Conservation (phyloP, 2,888 invertebrate species). For the Ichneumoninae sp. region DNA sequence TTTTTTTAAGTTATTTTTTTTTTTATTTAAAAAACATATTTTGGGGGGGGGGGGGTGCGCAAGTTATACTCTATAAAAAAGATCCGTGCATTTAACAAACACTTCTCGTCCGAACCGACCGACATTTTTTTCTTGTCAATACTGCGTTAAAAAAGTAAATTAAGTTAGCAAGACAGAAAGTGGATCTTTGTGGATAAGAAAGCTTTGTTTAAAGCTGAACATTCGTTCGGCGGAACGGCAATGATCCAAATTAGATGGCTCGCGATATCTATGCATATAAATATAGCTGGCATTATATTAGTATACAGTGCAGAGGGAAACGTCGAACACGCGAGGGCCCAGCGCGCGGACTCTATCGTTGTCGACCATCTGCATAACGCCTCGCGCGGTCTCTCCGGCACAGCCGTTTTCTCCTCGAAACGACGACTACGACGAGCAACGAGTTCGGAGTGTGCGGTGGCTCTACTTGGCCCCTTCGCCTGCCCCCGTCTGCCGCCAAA, state of each 20-base stretch:
- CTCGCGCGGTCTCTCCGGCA: slow-evolving; percentile 58
- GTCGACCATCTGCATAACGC: slow-evolving; percentile 68
- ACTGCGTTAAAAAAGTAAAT: too few relatives aligned
- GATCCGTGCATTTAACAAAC: too few relatives aligned
- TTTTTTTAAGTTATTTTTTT: too few relatives aligned
- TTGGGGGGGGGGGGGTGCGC: too few relatives aligned
- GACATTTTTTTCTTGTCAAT: too few relatives aligned
- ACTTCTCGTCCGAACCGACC: too few relatives aligned
- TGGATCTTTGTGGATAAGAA: background rate
- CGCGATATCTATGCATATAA: slow-evolving; percentile 14
- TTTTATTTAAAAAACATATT: too few relatives aligned
- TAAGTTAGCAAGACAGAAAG: background rate
- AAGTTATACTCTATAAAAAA: too few relatives aligned
- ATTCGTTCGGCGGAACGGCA: background rate
- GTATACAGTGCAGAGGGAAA: slow-evolving; percentile 42
- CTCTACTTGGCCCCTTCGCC: slow-evolving; percentile 58
- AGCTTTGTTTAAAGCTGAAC: background rate
- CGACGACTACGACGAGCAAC: slow-evolving; percentile 40
- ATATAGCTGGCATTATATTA: slow-evolving; percentile 16
- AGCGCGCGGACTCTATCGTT: slow-evolving; percentile 60
- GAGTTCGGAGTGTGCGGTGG: slow-evolving; percentile 23
- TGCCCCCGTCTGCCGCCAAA: slow-evolving; percentile 56
- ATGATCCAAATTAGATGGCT: slow-evolving; percentile 9
- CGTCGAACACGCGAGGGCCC: slow-evolving; percentile 62
- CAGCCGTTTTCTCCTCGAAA: slow-evolving; percentile 56